A percentile compares a stretch with the other conserved stretches of the same genome.
These are phyloP conservation scores for Lepidocolaptes lacrymiger DNA, from an alignment of 2,797 vertebrate genomes.

Conservation along the genomic window DNA sequence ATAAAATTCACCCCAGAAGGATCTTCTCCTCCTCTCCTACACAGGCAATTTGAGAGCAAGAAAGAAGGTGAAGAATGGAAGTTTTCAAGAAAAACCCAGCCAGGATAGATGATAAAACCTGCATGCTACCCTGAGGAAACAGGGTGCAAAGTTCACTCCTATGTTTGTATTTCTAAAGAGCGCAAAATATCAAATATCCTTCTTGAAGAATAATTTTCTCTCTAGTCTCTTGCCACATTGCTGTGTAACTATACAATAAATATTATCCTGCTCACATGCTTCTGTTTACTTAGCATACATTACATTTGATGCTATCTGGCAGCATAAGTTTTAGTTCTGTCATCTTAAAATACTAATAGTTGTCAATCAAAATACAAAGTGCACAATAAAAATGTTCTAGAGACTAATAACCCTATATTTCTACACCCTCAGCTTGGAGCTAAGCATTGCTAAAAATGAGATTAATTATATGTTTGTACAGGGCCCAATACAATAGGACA, in stretches of 20 bases:
- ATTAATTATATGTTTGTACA: constrained; percentile 69
- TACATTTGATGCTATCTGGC: constrained; percentile 82
- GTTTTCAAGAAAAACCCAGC: not conserved
- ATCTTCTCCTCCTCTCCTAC: not conserved
- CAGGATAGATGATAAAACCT: not conserved
- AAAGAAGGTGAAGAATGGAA: not conserved
- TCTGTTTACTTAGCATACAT: constrained; percentile 80
- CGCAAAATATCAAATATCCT: not conserved
- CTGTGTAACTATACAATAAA: constrained; percentile 44
- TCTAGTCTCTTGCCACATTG: not conserved
- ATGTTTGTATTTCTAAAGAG: not conserved
- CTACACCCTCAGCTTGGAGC: constrained; percentile 83
- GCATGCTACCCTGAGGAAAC: not conserved
- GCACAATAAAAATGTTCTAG: constrained; percentile 78
- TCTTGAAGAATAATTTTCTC: not conserved
- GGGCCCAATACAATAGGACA: constrained; percentile 25
- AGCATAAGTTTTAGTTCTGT: constrained; percentile 81
- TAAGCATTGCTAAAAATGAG: constrained; percentile 74
- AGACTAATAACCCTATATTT: constrained; percentile 82
- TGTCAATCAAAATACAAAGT: constrained; percentile 84
- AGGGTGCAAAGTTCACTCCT: not conserved
- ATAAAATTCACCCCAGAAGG: not conserved
- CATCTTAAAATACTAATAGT: constrained; percentile 85
- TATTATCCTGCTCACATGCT: constrained; percentile 79
- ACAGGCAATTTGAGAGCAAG: not conserved